Percentiles rank a stretch among this genome's conserved stretches.
Evolutionary conservation across 2,888 invertebrate species (phyloP).

Genomic region (Scaptomyza reducta): DNA sequence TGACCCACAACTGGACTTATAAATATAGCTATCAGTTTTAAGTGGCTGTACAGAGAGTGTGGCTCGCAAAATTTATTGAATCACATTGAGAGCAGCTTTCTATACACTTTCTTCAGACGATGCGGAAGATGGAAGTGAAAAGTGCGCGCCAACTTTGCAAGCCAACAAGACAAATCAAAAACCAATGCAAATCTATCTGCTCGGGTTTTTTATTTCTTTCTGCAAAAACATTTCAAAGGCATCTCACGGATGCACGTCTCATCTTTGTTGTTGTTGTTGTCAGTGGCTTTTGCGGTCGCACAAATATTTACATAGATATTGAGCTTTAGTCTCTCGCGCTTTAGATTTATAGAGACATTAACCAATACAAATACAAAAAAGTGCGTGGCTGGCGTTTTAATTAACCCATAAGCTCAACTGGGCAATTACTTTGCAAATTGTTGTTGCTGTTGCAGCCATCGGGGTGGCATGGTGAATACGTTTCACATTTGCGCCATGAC

Average conservation of each 20-base stretch:
- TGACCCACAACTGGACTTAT: slow-evolving; percentile 72
- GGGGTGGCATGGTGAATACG: slow-evolving; percentile 5
- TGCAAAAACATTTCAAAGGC: slow-evolving; percentile 72
- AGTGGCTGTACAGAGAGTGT: slow-evolving; percentile 51
- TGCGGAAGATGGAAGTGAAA: slow-evolving; percentile 66
- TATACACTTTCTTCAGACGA: slow-evolving; percentile 52
- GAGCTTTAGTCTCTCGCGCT: slow-evolving; percentile 8
- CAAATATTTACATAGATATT: slow-evolving; percentile 69
- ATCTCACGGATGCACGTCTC: slow-evolving; percentile 71
- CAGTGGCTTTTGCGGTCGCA: slow-evolving; percentile 69
- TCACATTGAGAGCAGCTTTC: slow-evolving; percentile 68
- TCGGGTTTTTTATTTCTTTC: neutral
- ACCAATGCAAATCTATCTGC: slow-evolving; percentile 43
- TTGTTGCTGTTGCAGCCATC: slow-evolving; percentile 2
- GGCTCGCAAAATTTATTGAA: slow-evolving; percentile 70
- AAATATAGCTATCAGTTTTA: slow-evolving; percentile 78
- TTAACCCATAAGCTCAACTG: slow-evolving; percentile 77
- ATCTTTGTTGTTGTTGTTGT: neutral
- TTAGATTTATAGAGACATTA: slow-evolving; percentile 50
- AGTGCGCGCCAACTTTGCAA: slow-evolving; percentile 25
- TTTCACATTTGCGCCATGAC: slow-evolving; percentile 63
- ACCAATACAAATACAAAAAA: slow-evolving; percentile 31
- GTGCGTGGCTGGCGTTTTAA: slow-evolving; percentile 75
- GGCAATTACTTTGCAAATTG: slow-evolving; percentile 67
- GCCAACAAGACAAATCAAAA: slow-evolving; percentile 36